Evolutionary conservation across 2,113 vertebrate species (phyloP).

Genomic region (Silurus asotus): DNA sequence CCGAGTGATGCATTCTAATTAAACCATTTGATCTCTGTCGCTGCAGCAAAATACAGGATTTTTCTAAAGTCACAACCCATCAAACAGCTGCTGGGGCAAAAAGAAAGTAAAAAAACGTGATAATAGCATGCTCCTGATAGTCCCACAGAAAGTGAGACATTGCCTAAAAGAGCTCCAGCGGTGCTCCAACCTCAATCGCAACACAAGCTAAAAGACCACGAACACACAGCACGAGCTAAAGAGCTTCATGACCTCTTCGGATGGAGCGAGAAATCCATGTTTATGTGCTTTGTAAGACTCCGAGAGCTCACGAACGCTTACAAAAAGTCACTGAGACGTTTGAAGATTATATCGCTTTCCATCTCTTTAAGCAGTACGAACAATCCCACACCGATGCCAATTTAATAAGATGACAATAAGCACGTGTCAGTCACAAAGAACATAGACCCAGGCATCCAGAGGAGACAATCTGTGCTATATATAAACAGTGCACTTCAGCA

Average conservation of each 20-base stretch:
- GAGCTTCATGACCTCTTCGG: neutral
- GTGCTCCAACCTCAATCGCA: slow-evolving; percentile 1
- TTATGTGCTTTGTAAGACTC: neutral
- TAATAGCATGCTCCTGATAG: neutral
- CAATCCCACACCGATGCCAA: neutral
- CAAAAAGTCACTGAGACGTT: neutral
- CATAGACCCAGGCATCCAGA: neutral
- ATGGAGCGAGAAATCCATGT: neutral
- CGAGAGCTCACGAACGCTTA: neutral
- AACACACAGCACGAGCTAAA: neutral
- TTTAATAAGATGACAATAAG: slow-evolving; percentile 21
- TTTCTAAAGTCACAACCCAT: neutral
- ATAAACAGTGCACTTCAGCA: neutral
- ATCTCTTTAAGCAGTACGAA: neutral
- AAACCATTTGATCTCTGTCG: neutral
- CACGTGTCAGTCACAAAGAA: neutral
- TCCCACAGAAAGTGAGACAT: slow-evolving; percentile 8
- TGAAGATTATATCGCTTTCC: neutral
- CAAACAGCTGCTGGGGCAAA: neutral
- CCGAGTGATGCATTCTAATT: neutral
- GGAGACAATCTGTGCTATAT: slow-evolving; percentile 6
- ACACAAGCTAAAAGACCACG: neutral
- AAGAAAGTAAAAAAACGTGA: neutral
- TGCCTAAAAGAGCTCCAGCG: neutral
- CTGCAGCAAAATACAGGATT: neutral